phyloP scores from a whole-genome alignment of 2,113 vertebrate genomes.

The Blennius ocellaris region DNA sequence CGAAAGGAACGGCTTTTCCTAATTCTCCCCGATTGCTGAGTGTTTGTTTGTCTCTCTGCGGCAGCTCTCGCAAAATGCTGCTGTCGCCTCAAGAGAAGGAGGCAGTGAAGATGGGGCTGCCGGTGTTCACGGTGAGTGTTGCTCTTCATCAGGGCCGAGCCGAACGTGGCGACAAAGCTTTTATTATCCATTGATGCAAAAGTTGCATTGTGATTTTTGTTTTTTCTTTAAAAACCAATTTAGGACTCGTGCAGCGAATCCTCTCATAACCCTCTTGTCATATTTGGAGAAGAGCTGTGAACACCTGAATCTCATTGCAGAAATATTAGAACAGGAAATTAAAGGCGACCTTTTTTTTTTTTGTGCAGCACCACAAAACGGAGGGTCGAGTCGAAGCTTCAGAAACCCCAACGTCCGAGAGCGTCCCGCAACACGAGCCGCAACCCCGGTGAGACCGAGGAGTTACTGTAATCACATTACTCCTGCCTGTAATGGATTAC shows the following conservation, averaged over 20 bases:
- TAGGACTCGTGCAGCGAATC: too few species aligned
- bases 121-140: conserved; percentile 88
- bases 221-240: too few species aligned
- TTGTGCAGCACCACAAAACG: conserved; percentile 86
- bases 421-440: conserved; percentile 58
- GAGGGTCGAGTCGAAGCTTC: conserved; percentile 67
- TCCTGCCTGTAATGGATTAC: background rate
- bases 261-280: too few species aligned
- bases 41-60: conserved; percentile 55
- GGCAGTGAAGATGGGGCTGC: conserved; percentile 90
- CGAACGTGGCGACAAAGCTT: too few species aligned
- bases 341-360: too few species aligned
- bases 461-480: too few species aligned
- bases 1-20: background rate
- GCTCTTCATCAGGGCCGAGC: background rate
- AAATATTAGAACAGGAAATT: background rate
- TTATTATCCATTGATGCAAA: too few species aligned
- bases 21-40: conserved; percentile 31
- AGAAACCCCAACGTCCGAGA: conserved; percentile 60
- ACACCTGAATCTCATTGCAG: too few species aligned
- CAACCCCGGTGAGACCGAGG: conserved; percentile 75
- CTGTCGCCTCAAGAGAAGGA: conserved; percentile 94
- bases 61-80: conserved; percentile 85
- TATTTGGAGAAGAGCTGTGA: too few species aligned
- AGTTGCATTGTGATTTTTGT: too few species aligned